These are phyloP conservation scores for Chaetodon trifasciatus DNA, from an alignment of 2,797 vertebrate genomes.

Conservation along the genomic window DNA sequence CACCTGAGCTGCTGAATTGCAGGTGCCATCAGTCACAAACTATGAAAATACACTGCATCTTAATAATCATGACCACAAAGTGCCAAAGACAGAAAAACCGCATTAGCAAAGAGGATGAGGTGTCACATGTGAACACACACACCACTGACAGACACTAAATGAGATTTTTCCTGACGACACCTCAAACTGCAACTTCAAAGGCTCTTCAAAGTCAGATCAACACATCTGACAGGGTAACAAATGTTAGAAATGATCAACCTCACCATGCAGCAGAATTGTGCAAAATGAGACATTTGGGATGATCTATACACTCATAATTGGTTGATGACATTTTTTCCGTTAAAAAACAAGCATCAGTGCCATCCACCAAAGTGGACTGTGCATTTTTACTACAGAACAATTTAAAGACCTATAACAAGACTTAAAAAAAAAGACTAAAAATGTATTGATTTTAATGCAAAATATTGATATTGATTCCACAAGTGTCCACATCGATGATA, in stretches of 20 bases:
- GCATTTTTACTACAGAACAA: not conserved
- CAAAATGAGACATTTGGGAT: not conserved
- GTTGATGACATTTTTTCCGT: not conserved
- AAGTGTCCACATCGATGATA: not conserved
- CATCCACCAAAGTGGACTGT: not conserved
- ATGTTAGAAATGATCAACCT: not conserved
- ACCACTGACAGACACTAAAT: not conserved
- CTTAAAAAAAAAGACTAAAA: too few relatives aligned
- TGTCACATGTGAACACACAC: constrained; percentile 1
- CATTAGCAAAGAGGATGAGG: constrained; percentile 11
- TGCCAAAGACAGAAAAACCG: not conserved
- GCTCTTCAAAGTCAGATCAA: not conserved
- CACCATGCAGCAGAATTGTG: not conserved
- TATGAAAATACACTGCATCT: not conserved
- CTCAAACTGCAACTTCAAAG: not conserved
- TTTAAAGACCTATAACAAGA: not conserved
- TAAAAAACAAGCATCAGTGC: too few relatives aligned
- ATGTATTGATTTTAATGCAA: constrained; percentile 7
- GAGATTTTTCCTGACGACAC: not conserved
- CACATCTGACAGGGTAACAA: not conserved
- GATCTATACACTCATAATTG: not conserved
- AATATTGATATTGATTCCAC: not conserved
- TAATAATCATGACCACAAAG: constrained; percentile 9
- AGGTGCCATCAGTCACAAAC: constrained; percentile 7
- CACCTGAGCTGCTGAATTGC: not conserved